Conservation (phyloP, 2,113 vertebrate genomes). For the Euleptes europaea region DNA sequence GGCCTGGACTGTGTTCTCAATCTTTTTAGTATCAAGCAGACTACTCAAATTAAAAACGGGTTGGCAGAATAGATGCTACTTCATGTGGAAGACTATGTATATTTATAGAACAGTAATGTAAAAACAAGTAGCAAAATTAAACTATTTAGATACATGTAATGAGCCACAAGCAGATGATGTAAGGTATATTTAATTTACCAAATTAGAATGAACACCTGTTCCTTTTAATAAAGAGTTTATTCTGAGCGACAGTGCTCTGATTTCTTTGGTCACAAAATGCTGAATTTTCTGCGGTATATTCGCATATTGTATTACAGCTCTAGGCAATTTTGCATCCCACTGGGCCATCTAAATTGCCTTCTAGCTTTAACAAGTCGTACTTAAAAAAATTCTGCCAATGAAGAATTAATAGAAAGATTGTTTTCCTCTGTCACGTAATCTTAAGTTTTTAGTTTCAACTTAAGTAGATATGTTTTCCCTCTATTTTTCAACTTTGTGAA, state of each 20-base stretch:
- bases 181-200: constrained; percentile 39
- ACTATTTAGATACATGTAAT: neutral
- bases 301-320: neutral
- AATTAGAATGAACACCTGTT: constrained; percentile 30
- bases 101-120: constrained; percentile 30
- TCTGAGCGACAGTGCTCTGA: constrained; percentile 31
- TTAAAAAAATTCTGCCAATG: constrained; percentile 11
- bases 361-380: constrained; percentile 21
- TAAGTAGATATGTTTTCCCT: neutral
- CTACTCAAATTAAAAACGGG: neutral
- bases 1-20: neutral
- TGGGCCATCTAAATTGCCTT: constrained; percentile 29
- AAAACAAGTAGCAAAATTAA: constrained; percentile 21
- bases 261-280: constrained; percentile 16
- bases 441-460: constrained; percentile 10
- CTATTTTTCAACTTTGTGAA: neutral
- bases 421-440: neutral
- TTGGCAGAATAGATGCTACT: neutral
- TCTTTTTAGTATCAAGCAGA: neutral
- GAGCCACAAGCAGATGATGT: neutral
- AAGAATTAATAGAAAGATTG: constrained; percentile 25
- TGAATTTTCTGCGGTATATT: constrained; percentile 32
- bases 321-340: constrained; percentile 13
- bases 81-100: neutral
- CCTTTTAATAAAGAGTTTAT: constrained; percentile 41